Base-by-base conservation (phyloP, 2,797 vertebrate species). In the Enteromius treurensis region DNA sequence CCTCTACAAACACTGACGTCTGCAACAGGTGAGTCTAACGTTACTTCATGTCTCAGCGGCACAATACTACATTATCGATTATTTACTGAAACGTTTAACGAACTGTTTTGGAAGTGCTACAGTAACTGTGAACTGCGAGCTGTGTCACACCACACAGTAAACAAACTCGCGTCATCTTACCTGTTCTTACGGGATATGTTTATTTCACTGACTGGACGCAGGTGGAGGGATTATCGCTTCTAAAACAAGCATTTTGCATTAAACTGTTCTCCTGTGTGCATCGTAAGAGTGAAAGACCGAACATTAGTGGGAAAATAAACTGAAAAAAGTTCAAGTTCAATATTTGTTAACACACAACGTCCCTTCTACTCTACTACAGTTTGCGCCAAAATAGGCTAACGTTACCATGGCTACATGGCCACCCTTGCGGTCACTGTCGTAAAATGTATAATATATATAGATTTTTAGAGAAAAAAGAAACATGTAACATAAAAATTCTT, bases 21-120 rank as follows among this genome's bases (percentile, higher is more conserved):
- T 82, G 17, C 23, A 34, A 64, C 60, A 68, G 73, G 81, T 82
- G 62, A 82, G 81, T 65, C 37, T 26, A 26, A 26, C 26, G 26
- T 26, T 26, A 26, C 26, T 26, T 26, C 26, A 26, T 26, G 26
- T 26, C 26, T 26, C 26, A 26, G 26, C 26, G 26, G 4, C 34
- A 29, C n/a, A 53, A 1, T 29, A 29, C 21, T 40, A 68, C 9
- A 37, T n/a, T 8, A 23, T 62, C 47, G 55, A 19, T 62, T 1
- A 14, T 8, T 40, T 17, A 80, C 42, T 58, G 19, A 45, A 75
- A n/a, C 19, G 10, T 32, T 5, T 49, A 11, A 9, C 4, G 1
- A 29, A 45, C 26, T 45, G 5, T 42, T 47, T 77, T 26, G 17
- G 58, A 40, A 17, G 29, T 15, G 71, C 11, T 55, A 26, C 26